Evolutionary conservation across 2,888 invertebrate genomes (phyloP).

Genomic region (Bembecia ichneumoniformis): DNA sequence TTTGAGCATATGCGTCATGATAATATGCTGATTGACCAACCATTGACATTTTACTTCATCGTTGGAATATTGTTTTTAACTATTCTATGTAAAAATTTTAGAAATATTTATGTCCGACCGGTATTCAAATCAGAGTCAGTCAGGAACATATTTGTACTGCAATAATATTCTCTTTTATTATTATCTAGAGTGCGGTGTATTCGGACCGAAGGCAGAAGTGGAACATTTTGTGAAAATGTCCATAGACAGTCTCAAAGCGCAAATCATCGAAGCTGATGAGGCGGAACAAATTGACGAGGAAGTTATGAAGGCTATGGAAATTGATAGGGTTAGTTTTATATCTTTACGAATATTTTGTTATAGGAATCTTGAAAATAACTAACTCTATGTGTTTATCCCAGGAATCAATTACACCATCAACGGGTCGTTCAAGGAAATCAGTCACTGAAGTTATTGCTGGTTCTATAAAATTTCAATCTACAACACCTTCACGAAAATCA

Average conservation of each 20-base stretch:
- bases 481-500: not conserved
- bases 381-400: not conserved
- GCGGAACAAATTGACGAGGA: constrained; percentile 25
- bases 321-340: not conserved
- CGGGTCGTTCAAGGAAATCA: not conserved
- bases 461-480: not conserved
- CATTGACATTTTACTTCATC: no score
- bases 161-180: not conserved
- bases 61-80: no score
- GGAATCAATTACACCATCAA: not conserved
- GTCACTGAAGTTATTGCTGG: not conserved
- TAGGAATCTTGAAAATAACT: not conserved
- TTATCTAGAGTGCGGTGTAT: constrained; percentile 42
- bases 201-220: constrained; percentile 29
- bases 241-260: constrained; percentile 42
- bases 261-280: constrained; percentile 35
- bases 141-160: no score
- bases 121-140: no score
- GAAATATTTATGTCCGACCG: no score
- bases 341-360: not conserved
- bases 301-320: constrained; percentile 23
- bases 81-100: no score
- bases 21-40: no score
- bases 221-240: constrained; percentile 28
- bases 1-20: no score